Evolutionary conservation across 2,888 invertebrate genomes (phyloP).

Genomic region (Chesias legatella): DNA sequence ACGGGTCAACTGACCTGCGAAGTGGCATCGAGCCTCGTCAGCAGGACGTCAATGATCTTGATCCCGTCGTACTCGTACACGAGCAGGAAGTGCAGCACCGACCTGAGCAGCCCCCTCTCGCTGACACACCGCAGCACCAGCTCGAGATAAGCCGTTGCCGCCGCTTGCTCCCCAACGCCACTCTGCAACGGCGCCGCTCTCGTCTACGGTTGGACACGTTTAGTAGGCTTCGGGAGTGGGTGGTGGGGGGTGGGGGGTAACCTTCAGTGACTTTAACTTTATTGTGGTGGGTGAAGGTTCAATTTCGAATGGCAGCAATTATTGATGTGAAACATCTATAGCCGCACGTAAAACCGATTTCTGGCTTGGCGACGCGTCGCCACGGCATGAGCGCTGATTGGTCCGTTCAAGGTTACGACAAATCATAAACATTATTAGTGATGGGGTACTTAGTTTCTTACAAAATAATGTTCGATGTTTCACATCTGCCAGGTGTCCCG

Average conservation of each 20-base stretch:
- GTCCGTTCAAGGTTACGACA: too few relatives aligned
- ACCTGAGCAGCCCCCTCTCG: constrained; percentile 89
- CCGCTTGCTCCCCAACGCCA: constrained; percentile 92
- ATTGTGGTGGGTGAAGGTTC: neutral
- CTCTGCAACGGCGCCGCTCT: constrained; percentile 84
- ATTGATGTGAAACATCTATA: too few relatives aligned
- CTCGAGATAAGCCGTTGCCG: constrained; percentile 96
- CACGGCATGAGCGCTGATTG: too few relatives aligned
- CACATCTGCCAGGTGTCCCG: too few relatives aligned
- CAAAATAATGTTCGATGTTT: too few relatives aligned
- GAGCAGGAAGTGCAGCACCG: constrained; percentile 91
- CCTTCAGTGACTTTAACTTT: constrained; percentile 2
- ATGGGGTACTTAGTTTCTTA: too few relatives aligned
- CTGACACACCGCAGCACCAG: constrained; percentile 93
- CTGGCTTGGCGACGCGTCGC: too few relatives aligned
- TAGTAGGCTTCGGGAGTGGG: constrained; percentile 56
- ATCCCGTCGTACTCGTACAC: constrained; percentile 91
- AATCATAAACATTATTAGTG: too few relatives aligned
- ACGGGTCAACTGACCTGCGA: constrained; percentile 81
- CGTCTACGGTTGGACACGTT: constrained; percentile 59
- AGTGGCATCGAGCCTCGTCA: constrained; percentile 87
- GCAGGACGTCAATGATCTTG: constrained; percentile 89
- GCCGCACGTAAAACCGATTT: too few relatives aligned
- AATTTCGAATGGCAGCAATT: neutral
- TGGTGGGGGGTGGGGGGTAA: constrained; percentile 40